Evolutionary conservation across 2,797 vertebrate genomes (phyloP).

Genomic region (Typhlichthys eigenmanni): DNA sequence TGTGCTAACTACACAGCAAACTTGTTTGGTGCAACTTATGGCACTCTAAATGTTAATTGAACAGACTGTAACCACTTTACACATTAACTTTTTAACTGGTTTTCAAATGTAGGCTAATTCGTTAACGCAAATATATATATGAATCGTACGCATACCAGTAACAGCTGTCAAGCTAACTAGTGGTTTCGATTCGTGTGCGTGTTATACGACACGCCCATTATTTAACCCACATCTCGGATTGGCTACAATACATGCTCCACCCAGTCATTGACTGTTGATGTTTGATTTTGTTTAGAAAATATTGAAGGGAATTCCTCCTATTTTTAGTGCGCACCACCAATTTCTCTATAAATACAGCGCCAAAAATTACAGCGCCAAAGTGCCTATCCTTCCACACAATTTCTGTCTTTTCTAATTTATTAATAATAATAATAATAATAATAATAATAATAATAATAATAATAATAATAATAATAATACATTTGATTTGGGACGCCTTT

Average conservation of each 20-base stretch:
- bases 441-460: too few relatives aligned
- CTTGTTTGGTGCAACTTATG: not conserved
- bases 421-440: too few relatives aligned
- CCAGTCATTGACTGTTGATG: not conserved
- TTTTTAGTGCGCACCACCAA: too few relatives aligned
- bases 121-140: not conserved
- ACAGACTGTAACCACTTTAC: not conserved
- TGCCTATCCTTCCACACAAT: too few relatives aligned
- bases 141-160: slow-evolving; percentile 39
- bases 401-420: too few relatives aligned
- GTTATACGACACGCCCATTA: slow-evolving; percentile 34
- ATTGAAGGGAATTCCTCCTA: too few relatives aligned
- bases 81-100: not conserved
- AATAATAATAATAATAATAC: too few relatives aligned
- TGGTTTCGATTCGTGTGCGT: slow-evolving; percentile 30
- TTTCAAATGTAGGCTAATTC: not conserved
- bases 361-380: too few relatives aligned
- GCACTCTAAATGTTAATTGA: not conserved
- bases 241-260: slow-evolving; percentile 12
- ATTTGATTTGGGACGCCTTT: too few relatives aligned
- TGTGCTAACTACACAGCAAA: slow-evolving; percentile 43
- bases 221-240: slow-evolving; percentile 23
- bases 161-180: slow-evolving; percentile 46
- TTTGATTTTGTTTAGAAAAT: too few relatives aligned
- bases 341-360: too few relatives aligned